A percentile compares a stretch with the other conserved stretches of the same genome.
Evolutionary conservation across 1,140 invertebrate species (phyloP).

Genomic region (Drosophila nebulosa): DNA sequence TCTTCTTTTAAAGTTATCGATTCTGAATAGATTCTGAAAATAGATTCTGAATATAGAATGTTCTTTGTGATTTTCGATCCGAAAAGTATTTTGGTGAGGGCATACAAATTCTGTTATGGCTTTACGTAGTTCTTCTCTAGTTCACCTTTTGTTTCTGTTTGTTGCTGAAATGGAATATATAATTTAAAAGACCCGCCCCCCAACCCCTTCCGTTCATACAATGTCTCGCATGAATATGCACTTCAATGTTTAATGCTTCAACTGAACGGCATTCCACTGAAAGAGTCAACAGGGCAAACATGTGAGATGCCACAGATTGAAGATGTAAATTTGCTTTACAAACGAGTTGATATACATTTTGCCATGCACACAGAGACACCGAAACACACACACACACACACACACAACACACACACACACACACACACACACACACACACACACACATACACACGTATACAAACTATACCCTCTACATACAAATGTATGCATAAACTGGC

Average conservation of each 20-base stretch:
- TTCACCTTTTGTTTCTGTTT: background rate
- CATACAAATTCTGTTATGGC: background rate
- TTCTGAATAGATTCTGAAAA: too few species aligned
- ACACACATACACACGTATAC: conserved; percentile 19
- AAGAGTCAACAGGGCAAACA: conserved; percentile 8
- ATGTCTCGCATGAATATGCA: conserved; percentile 31
- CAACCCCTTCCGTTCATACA: background rate
- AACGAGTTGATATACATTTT: background rate
- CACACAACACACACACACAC: background rate
- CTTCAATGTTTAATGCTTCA: conserved; percentile 9
- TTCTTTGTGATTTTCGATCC: background rate
- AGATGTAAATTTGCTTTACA: conserved; percentile 5
- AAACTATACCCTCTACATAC: too few species aligned
- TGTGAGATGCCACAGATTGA: conserved; percentile 9
- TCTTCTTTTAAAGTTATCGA: too few species aligned
- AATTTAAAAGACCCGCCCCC: conserved; percentile 34
- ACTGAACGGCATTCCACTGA: conserved; percentile 13
- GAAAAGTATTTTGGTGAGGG: conserved; percentile 4
- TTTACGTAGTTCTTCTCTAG: background rate
- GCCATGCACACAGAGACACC: background rate
- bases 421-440: background rate
- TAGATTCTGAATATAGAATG: too few species aligned
- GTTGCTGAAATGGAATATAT: conserved; percentile 52
- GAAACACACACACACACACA: too few species aligned
- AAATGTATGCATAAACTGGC: conserved; percentile 6